Conservation (phyloP, 2,797 vertebrate genomes). For the Anolis apletophallus region DNA sequence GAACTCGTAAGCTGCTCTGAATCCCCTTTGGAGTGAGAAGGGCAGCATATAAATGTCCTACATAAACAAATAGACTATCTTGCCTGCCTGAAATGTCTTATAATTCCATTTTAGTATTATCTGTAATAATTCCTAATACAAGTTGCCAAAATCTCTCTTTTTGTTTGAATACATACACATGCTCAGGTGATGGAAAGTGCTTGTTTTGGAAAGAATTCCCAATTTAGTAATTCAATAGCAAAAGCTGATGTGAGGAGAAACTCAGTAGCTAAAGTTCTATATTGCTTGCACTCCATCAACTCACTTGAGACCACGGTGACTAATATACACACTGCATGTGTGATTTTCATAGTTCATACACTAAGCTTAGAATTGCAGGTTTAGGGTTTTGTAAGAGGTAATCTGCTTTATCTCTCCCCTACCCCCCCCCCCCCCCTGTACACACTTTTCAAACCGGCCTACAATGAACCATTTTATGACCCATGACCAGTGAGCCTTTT, state of each 20-base stretch:
- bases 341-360: neutral
- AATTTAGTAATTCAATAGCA: neutral
- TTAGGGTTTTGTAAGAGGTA: neutral
- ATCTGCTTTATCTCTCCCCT: slow-evolving; percentile 5
- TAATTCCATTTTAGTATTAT: neutral
- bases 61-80: no score
- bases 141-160: neutral
- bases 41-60: no score
- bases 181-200: neutral
- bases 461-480: slow-evolving; percentile 21
- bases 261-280: neutral
- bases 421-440: no score
- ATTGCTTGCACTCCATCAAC: neutral
- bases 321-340: neutral
- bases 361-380: neutral
- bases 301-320: neutral
- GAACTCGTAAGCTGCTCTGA: no score
- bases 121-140: neutral
- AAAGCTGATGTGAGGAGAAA: neutral
- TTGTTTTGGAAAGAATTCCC: neutral
- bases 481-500: slow-evolving; percentile 25
- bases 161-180: neutral
- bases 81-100: neutral
- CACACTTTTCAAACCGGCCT: neutral
- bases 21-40: no score